These are phyloP conservation scores for Pogonomyrmex barbatus DNA, from an alignment of 1,140 invertebrate genomes.

Conservation along the genomic window DNA sequence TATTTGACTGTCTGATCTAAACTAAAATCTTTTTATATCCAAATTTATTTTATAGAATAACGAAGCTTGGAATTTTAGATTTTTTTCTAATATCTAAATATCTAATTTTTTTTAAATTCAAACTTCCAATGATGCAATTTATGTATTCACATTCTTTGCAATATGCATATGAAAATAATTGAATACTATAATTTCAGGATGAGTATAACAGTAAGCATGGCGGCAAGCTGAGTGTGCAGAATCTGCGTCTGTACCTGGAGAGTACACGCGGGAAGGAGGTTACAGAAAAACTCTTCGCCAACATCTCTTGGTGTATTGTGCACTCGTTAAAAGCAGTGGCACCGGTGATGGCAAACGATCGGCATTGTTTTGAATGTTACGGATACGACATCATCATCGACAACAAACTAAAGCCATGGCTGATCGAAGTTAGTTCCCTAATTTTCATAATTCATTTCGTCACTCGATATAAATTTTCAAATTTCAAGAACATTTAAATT, in stretches of 20 bases:
- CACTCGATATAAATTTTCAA: not conserved
- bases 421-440: conserved; percentile 88
- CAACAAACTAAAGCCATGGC: conserved; percentile 94
- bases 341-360: conserved; percentile 91
- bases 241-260: conserved; percentile 95
- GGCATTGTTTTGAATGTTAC: conserved; percentile 94
- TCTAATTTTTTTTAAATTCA: not conserved
- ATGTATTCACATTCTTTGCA: not conserved
- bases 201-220: conserved; percentile 98
- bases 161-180: not conserved
- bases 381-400: conserved; percentile 96
- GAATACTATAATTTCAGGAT: conserved; percentile 87
- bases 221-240: conserved; percentile 97
- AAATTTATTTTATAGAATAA: not conserved
- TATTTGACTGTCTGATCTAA: no score
- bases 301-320: conserved; percentile 95
- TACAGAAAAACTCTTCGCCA: conserved; percentile 93
- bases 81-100: not conserved
- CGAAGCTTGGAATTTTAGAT: not conserved
- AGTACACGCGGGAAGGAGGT: conserved; percentile 95
- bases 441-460: not conserved
- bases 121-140: not conserved
- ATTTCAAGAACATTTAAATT: not conserved
- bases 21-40: not conserved
- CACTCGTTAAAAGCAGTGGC: conserved; percentile 93